These are phyloP conservation scores for Ahaetulla prasina DNA, from an alignment of 2,113 vertebrate genomes.

Conservation along the genomic window DNA sequence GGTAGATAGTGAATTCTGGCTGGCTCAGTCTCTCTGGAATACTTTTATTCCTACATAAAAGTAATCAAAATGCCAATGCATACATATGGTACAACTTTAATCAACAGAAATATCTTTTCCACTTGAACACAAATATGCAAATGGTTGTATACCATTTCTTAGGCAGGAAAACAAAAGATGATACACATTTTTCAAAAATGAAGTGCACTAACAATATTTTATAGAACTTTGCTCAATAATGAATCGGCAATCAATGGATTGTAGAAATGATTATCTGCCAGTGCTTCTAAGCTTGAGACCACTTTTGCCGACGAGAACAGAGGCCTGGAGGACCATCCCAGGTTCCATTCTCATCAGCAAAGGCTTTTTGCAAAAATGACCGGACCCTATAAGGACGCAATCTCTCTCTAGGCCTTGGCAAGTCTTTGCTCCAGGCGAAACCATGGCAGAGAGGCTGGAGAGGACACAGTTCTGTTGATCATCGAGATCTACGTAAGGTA, in stretches of 20 bases:
- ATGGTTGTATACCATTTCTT: not conserved
- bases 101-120: conserved; percentile 25
- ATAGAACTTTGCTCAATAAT: not conserved
- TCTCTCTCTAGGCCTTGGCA: no score
- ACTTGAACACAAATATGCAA: not conserved
- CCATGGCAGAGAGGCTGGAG: no score
- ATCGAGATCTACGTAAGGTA: no score
- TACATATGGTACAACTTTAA: conserved; percentile 9
- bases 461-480: no score
- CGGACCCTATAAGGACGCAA: no score
- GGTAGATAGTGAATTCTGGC: not conserved
- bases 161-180: accelerated
- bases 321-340: no score
- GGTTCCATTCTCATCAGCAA: no score
- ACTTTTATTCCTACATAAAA: conserved; percentile 36
- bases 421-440: no score
- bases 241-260: not conserved
- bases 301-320: no score
- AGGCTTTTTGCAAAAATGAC: no score
- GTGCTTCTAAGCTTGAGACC: not conserved
- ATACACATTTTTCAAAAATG: not conserved
- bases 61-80: conserved; percentile 31
- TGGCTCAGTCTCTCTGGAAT: not conserved
- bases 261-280: not conserved
- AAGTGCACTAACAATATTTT: not conserved